Base-by-base conservation (phyloP, 2,113 vertebrate genomes). In the Ia io region DNA sequence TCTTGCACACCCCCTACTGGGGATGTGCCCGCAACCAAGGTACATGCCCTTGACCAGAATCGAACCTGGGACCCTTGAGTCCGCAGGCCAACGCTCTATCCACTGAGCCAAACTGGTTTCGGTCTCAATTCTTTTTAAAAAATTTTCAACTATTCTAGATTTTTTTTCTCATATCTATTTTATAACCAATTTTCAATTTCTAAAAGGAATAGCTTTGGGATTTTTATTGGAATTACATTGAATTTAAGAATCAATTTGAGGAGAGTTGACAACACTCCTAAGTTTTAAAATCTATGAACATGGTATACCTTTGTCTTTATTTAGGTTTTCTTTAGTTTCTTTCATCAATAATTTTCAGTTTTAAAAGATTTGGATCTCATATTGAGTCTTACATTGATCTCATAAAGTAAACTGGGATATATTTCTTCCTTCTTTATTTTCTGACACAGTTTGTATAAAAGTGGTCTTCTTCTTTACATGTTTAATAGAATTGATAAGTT, bases 331-430 rank as follows among this genome's bases (percentile, higher is more conserved):
- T 69, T 65, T 82, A 76, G 76, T 51, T 78, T 70, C 35, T 86
- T 11, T 74, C 49, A 78, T 63, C 51, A 95, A 53, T 71, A 37
- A 88, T 77, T 84, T 95, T 92, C 14, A 84, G 25, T 69, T 95
- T 92, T 69, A 28, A 61, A 91, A 32, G 25, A 65, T 9, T 40
- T 40, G 35, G 3, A 6, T 84, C 40, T 51, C 56, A 32, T n/a
- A n/a, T n/a, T n/a, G n/a, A n/a, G 13, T 37, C 9, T 44, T 89
- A 76, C 35, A 30, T 6, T 84, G 37, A 94, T 80, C 4, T 51
- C 53, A 93, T n/a, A 71, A 88, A 80, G 61, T 71, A 25, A 93
- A 61, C 28, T 71, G n/a, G 9, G 4, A 49, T 69, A 47, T 59
- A n/a, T 73, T 73, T 93, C 18, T 71, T 80, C 25, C 28, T 79